phyloP scores from a whole-genome alignment of 2,113 vertebrate species.

The Ceyx cyanopectus region DNA sequence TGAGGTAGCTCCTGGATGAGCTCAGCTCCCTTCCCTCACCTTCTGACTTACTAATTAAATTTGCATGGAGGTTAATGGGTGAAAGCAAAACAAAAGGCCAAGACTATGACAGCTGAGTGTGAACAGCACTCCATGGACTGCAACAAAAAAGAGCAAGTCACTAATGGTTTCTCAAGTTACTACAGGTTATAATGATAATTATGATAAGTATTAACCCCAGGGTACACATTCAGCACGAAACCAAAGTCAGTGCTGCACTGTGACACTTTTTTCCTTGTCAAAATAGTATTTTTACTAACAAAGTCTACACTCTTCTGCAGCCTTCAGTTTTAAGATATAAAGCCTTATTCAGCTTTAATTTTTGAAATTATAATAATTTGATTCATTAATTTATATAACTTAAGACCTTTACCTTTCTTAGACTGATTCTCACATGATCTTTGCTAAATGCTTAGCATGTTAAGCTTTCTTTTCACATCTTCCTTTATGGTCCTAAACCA shows the following conservation, averaged over 20 bases:
- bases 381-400: background rate
- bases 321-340: background rate
- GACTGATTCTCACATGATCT: background rate
- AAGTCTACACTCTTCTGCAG: background rate
- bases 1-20: background rate
- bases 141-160: background rate
- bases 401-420: background rate
- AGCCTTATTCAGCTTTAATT: background rate
- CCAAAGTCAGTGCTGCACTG: background rate
- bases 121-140: background rate
- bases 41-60: background rate
- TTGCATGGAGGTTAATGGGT: background rate
- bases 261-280: background rate
- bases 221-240: background rate
- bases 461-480: background rate
- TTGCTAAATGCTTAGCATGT: background rate
- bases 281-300: background rate
- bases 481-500: background rate
- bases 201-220: background rate
- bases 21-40: background rate
- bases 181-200: background rate
- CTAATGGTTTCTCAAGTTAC: background rate
- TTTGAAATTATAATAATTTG: background rate
- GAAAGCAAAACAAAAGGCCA: background rate
- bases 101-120: background rate